Percentiles rank a stretch among this genome's conserved stretches.
These are phyloP conservation scores for Calyptommatus sinebrachiatus DNA, from an alignment of 2,113 vertebrate genomes.

Conservation along the genomic window DNA sequence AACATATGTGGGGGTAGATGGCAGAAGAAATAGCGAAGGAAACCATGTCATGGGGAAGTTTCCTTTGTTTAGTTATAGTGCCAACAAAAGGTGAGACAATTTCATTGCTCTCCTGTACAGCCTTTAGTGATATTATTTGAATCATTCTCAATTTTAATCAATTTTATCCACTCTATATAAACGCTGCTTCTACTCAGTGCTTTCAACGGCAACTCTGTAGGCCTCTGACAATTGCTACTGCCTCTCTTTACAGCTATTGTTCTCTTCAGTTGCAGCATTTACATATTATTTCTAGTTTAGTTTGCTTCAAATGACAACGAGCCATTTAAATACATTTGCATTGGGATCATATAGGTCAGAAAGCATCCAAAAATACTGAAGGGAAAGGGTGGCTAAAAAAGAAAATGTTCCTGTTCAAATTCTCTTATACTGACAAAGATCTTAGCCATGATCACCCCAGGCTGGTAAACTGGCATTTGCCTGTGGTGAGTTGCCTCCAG, in stretches of 20 bases:
- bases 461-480: neutral
- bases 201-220: neutral
- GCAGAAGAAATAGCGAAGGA: neutral
- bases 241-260: conserved; percentile 50
- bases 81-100: neutral
- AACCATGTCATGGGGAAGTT: too few species aligned
- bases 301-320: conserved; percentile 57
- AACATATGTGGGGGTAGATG: too few species aligned
- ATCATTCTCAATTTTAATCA: conserved; percentile 1
- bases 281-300: conserved; percentile 52
- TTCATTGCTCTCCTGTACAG: neutral
- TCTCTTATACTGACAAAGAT: conserved; percentile 24
- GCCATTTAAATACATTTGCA: conserved; percentile 11
- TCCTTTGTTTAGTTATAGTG: too few species aligned
- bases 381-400: conserved; percentile 46
- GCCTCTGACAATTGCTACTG: conserved; percentile 28
- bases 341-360: conserved; percentile 48
- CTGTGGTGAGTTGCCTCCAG: conserved; percentile 2
- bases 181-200: neutral
- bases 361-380: conserved; percentile 60
- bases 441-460: conserved; percentile 15
- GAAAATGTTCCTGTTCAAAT: conserved; percentile 36
- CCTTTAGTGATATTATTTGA: fast-evolving
- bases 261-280: conserved; percentile 57
- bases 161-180: neutral